These are phyloP conservation scores for Poeciliopsis retropinna DNA, from an alignment of 2,113 vertebrate genomes.

Conservation along the genomic window DNA sequence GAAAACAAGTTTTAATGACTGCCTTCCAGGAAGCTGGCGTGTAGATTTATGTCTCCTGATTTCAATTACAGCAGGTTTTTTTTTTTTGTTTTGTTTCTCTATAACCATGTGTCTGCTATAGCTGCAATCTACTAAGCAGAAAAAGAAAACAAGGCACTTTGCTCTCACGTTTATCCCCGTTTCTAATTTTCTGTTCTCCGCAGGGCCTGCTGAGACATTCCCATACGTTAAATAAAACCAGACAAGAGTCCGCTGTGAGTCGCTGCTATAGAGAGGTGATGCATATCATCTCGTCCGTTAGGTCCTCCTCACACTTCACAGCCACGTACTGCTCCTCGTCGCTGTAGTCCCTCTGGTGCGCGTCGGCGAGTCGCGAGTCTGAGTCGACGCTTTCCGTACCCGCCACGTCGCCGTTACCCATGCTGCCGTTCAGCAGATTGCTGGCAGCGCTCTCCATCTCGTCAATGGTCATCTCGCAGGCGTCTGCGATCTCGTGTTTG, in stretches of 20 bases:
- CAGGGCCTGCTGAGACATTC: conserved; percentile 27
- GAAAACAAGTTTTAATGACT: conserved; percentile 3
- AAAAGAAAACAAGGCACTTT: conserved; percentile 77
- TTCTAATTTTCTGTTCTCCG: conserved; percentile 24
- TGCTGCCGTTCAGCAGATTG: conserved; percentile 88
- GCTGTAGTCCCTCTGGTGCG: conserved; percentile 84
- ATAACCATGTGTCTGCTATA: background rate
- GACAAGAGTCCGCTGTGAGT: conserved; percentile 25
- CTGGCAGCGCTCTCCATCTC: conserved; percentile 99
- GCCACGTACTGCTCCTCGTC: conserved; percentile 88
- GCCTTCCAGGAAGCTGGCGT: conserved; percentile 2
- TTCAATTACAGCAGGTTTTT: conserved; percentile 5
- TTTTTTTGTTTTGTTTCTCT: background rate
- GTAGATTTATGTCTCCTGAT: conserved; percentile 9
- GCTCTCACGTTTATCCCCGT: conserved; percentile 45
- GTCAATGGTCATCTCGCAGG: conserved; percentile 95
- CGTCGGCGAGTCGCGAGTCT: conserved; percentile 57
- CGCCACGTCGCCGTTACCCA: conserved; percentile 51
- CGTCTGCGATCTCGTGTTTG: conserved; percentile 94
- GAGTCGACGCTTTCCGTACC: conserved; percentile 48
- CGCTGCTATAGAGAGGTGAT: conserved; percentile 93
- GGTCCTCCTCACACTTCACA: conserved; percentile 90
- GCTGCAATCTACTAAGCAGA: conserved; percentile 21
- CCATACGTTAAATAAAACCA: conserved; percentile 31
- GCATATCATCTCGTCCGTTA: conserved; percentile 97